Evolutionary conservation across 1,140 invertebrate species (phyloP), one percentile per base, ranked within the genome.

Genomic region (Planococcus citri): DNA sequence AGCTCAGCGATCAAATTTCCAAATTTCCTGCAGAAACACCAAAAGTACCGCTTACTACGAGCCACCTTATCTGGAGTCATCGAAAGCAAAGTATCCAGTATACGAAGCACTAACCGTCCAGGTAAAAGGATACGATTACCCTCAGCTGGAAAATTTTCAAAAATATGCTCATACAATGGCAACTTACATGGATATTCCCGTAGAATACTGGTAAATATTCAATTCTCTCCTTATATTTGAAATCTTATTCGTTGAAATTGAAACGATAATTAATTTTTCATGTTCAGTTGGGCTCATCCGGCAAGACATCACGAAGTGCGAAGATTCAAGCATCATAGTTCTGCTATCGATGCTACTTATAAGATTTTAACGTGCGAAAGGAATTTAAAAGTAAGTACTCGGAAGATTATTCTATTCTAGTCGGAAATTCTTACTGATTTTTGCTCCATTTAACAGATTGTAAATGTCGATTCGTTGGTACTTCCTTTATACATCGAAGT

Each of bases 51-150:
- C 60, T 25, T 64, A 25, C 22, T 72, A 70, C 14, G 75, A 76
- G 67, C 75, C 75, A 22, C 72, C 74, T 17, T 76, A 76, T 61
- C 37, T 76, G 33, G 73, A 74, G 1, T 20, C 17, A 22, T 64
- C 75, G 22, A 72, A 73, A 64, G 73, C 75, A 33, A 69, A 73
- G 22, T 73, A 75, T 68, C 73, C 74, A 10, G 33, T 73, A 8
- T 74, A 74, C 24, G 72, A 72, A 17, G 25, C 67, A 27, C 74
- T 95, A 20, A 90, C 91, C 78, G 80, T 95, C 37, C 86, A 89
- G 80, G 78, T 95, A 25, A 89, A 83, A 75, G 86, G 91, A 3
- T 92, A 93, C 75, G 87, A 92, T 76, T 95, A 84, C 79, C 83
- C 88, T 12, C 74, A 90, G 10, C 76, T 95, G 58, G 92, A 95